These are phyloP conservation scores for Lagothrix lagotricha DNA, from an alignment of 2,797 vertebrate species.

Conservation along the genomic window DNA sequence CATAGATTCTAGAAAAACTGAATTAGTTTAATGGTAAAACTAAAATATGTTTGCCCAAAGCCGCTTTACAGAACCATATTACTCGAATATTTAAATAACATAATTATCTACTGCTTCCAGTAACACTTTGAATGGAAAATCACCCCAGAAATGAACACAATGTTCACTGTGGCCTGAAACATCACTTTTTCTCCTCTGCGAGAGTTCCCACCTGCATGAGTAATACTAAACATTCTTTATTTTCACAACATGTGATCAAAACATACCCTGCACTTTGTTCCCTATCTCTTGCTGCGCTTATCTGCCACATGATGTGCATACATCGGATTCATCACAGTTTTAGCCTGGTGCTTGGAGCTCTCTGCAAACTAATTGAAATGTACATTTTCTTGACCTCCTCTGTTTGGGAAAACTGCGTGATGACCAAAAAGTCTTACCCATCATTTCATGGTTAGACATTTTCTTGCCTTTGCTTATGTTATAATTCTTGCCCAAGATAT, in stretches of 20 bases:
- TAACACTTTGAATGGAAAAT: constrained; percentile 47
- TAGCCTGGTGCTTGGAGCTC: not conserved
- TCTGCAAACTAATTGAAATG: not conserved
- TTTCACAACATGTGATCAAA: constrained; percentile 43
- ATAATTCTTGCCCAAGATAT: not conserved
- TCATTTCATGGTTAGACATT: not conserved
- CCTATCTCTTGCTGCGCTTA: not conserved
- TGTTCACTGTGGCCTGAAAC: not conserved
- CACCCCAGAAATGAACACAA: not conserved
- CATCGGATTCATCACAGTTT: not conserved
- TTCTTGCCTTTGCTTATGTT: not conserved
- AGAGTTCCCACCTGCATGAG: not conserved
- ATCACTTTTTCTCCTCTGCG: not conserved
- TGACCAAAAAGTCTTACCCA: not conserved
- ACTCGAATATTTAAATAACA: constrained; percentile 68
- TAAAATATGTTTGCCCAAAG: constrained; percentile 60
- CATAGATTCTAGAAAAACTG: constrained; percentile 54
- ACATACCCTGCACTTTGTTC: not conserved
- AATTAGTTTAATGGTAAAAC: constrained; percentile 65
- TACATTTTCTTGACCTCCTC: not conserved
- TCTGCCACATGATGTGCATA: not conserved
- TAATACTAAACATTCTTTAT: not conserved
- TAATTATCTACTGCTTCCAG: constrained; percentile 60
- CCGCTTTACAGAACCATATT: not conserved
- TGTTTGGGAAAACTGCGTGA: not conserved